Evolutionary conservation across 2,797 vertebrate species (phyloP).

Genomic region (Eurystomus glaucurus): DNA sequence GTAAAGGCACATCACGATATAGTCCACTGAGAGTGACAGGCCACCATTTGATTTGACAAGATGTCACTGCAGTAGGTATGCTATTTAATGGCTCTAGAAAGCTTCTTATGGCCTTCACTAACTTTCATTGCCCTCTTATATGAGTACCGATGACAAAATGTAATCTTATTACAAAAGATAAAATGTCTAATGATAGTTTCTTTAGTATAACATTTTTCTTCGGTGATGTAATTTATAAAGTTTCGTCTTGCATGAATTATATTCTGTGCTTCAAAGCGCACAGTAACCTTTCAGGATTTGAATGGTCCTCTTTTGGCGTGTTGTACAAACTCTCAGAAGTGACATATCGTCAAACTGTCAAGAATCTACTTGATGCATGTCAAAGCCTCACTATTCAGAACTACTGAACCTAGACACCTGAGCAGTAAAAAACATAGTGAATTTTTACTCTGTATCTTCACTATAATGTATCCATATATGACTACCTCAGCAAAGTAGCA

Average conservation of each 20-base stretch:
- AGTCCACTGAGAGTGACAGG: constrained; percentile 21
- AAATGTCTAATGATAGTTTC: constrained; percentile 3
- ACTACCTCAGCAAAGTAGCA: constrained; percentile 65
- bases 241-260: constrained; percentile 27
- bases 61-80: constrained; percentile 31
- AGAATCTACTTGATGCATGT: neutral
- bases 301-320: neutral
- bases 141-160: neutral
- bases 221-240: neutral
- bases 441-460: constrained; percentile 21
- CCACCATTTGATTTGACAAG: constrained; percentile 30
- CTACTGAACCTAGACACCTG: constrained; percentile 18
- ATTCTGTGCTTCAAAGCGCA: constrained; percentile 15
- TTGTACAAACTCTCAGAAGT: constrained; percentile 16
- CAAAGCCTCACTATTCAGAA: constrained; percentile 27
- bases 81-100: constrained; percentile 46
- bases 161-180: constrained; percentile 15
- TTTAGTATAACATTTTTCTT: constrained; percentile 49
- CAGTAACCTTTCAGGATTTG: neutral
- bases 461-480: constrained; percentile 14
- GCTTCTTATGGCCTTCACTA: constrained; percentile 11
- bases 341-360: constrained; percentile 18
- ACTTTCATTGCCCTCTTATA: constrained; percentile 6
- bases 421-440: neutral
- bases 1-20: constrained; percentile 15